These are phyloP conservation scores for Orchestia grillus DNA, from an alignment of 1,140 invertebrate genomes.

Conservation along the genomic window DNA sequence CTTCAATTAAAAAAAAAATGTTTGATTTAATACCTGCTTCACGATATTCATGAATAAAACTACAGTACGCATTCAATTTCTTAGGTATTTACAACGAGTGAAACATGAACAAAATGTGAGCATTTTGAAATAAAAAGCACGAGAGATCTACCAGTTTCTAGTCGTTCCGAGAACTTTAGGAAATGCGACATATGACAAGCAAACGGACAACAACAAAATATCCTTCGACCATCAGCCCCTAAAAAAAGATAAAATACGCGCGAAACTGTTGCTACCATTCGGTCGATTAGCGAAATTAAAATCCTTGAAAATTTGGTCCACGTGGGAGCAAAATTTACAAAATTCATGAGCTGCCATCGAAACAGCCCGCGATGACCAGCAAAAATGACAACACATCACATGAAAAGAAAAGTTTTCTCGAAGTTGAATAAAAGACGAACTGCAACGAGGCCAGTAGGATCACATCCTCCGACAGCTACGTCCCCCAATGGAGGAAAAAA, in stretches of 20 bases:
- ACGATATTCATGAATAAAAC: too few species aligned
- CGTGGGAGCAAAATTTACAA: neutral
- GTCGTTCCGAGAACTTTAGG: neutral
- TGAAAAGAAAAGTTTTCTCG: too few species aligned
- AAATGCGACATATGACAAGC: neutral
- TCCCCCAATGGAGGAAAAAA: neutral
- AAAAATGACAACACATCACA: neutral
- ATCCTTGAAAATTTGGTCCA: neutral
- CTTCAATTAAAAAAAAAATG: neutral
- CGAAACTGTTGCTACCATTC: neutral
- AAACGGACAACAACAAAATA: neutral
- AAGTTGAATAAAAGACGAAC: neutral
- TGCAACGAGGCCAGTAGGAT: neutral
- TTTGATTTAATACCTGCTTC: too few species aligned
- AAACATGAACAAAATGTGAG: too few species aligned
- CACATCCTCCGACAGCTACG: neutral
- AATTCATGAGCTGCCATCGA: neutral
- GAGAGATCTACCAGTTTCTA: neutral
- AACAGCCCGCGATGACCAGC: neutral
- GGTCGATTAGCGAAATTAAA: neutral
- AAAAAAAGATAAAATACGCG: neutral
- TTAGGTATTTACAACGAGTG: too few species aligned
- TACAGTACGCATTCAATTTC: too few species aligned
- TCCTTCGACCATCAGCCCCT: neutral
- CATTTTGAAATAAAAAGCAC: neutral